phyloP scores from a whole-genome alignment of 2,113 vertebrate species.

The Apus apus region DNA sequence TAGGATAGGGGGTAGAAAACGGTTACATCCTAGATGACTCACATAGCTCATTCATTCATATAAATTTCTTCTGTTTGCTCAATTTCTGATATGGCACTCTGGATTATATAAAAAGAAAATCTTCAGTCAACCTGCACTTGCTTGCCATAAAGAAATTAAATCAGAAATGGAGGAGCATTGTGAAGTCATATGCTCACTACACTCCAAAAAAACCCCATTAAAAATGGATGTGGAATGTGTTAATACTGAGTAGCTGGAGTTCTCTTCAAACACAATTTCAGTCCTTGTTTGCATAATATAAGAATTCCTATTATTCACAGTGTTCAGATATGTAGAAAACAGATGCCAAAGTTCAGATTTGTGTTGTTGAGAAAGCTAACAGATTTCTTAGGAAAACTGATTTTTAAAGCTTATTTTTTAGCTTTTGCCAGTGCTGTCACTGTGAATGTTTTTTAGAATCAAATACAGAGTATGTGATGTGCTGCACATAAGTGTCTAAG shows the following conservation, averaged over 20 bases:
- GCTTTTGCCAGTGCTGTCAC: background rate
- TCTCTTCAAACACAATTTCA: background rate
- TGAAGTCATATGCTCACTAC: background rate
- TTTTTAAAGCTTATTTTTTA: constrained; percentile 1
- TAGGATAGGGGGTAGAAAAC: background rate
- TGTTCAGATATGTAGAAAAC: background rate
- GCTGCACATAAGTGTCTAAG: background rate
- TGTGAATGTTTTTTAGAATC: background rate
- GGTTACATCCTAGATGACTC: background rate
- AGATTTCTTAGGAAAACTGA: background rate
- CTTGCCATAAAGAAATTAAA: background rate
- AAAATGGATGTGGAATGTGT: background rate
- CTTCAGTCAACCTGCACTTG: background rate
- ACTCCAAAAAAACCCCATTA: background rate
- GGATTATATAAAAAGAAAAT: background rate
- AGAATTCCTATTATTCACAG: constrained; percentile 4
- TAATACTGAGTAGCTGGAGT: background rate
- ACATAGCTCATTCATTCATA: background rate
- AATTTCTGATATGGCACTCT: background rate
- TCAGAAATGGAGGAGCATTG: background rate
- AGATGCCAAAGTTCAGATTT: constrained; percentile 13
- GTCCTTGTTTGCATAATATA: background rate
- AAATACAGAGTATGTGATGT: background rate
- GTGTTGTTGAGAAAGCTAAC: background rate
- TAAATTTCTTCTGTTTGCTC: background rate